Conservation (phyloP, 2,113 vertebrate genomes). For the Lampris incognitus region DNA sequence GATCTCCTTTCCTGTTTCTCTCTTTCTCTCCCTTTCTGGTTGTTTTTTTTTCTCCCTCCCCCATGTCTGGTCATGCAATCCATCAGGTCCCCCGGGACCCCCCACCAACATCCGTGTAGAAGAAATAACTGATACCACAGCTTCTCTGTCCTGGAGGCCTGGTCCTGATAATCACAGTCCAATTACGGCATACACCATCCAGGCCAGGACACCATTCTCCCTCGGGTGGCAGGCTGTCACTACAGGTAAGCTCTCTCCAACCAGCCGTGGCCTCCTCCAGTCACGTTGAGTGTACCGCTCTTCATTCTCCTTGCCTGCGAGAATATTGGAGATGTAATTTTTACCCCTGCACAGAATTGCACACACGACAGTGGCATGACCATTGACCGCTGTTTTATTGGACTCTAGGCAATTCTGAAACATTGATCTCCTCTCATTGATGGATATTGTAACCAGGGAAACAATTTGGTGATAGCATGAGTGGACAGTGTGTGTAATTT, state of each 20-base stretch:
- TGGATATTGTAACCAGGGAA: slow-evolving; percentile 46
- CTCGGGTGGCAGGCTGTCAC: slow-evolving; percentile 98
- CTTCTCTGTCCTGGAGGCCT: slow-evolving; percentile 95
- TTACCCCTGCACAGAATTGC: slow-evolving; percentile 51
- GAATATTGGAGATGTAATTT: slow-evolving; percentile 71
- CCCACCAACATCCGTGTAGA: slow-evolving; percentile 92
- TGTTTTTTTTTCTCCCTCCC: slow-evolving; percentile 14
- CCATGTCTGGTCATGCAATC: slow-evolving; percentile 57
- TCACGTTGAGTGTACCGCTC: slow-evolving; percentile 51
- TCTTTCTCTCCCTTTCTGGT: slow-evolving; percentile 32
- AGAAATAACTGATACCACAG: slow-evolving; percentile 94
- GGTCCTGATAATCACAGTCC: slow-evolving; percentile 98
- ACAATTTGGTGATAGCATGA: slow-evolving; percentile 55
- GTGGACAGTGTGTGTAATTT: slow-evolving; percentile 31
- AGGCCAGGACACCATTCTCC: slow-evolving; percentile 96
- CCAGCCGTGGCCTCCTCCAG: slow-evolving; percentile 74
- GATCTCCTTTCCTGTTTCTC: slow-evolving; percentile 4
- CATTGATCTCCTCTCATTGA: slow-evolving; percentile 51
- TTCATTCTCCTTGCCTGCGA: slow-evolving; percentile 55
- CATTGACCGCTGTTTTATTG: slow-evolving; percentile 66
- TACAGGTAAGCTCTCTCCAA: slow-evolving; percentile 89
- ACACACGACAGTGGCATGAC: slow-evolving; percentile 50
- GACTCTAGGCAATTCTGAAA: slow-evolving; percentile 59
- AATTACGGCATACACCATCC: slow-evolving; percentile 91
- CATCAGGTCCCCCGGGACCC: slow-evolving; percentile 92